Evolutionary conservation across 1,140 invertebrate species (phyloP), one percentile per base, ranked within the genome.

Genomic region (Drosophila pruinosa): DNA sequence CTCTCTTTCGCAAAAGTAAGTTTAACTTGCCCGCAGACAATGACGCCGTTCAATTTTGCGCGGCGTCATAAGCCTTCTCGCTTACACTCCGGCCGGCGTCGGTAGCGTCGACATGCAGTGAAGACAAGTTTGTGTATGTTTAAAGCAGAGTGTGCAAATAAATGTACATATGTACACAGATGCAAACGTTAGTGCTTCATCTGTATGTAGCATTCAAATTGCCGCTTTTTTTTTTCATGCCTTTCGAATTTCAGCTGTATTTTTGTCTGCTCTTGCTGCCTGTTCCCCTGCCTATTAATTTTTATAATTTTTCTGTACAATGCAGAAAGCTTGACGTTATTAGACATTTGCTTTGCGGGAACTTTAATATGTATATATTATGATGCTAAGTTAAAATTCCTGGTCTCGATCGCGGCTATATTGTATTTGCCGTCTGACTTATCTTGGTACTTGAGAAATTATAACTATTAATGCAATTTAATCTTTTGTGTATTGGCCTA

Each of bases 1-100:
- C 82, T 70, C 75, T 36, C 63, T 86, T 63, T 17, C 52, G 2
- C 82, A 31, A 41, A 41, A 36, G 73, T 63, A 6, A 12, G 6
- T 21, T 26, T 69, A 69, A 77, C 34, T 78, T 78, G 74, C 81
- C 82, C 82, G 82, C 81, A 88, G 88, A 86, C 81, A 88, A 64
- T 81, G 81, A 86, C 81, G 81, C 81, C 81, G 81, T 88, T 86
- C 65, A 85, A 77, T 86, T 85, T 85, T 81, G 81, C 81, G 81
- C 81, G 81, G 81, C 81, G 81, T 85, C 81, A 80, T 86, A 45
- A 72, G 47, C 47, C 81, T 61, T 77, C 81, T 85, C 82, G 69
- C 82, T 85, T 54, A 80, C 70, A 81, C 81, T 85, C 81, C 81
- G 81, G 81, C 81, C 81, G 81, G 81, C 80, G 67, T 50, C 75